phyloP scores from a whole-genome alignment of 2,797 vertebrate species.

The Characodon lateralis region DNA sequence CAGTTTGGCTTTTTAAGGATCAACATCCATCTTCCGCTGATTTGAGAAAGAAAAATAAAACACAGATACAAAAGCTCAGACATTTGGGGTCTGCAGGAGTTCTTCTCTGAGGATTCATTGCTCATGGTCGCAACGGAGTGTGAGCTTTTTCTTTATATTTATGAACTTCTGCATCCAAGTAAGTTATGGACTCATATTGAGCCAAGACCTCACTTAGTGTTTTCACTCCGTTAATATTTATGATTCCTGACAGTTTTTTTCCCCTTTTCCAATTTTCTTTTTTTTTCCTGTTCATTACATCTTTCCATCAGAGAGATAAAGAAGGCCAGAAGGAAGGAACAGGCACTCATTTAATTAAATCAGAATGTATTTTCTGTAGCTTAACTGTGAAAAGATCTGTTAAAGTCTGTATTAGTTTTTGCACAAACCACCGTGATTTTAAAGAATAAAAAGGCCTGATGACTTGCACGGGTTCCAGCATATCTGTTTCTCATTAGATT shows the following conservation, averaged over 20 bases:
- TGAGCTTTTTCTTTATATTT: conserved; percentile 78
- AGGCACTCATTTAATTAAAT: conserved; percentile 8
- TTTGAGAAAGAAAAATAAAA: conserved; percentile 59
- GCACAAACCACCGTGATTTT: background rate
- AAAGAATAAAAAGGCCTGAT: background rate
- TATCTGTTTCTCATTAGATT: background rate
- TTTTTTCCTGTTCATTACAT: conserved; percentile 55
- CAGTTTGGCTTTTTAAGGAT: conserved; percentile 30
- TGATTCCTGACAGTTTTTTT: conserved; percentile 59
- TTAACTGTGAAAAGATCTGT: background rate
- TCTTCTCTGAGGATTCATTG: conserved; percentile 62
- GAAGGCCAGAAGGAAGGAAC: background rate
- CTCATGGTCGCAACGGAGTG: conserved; percentile 64
- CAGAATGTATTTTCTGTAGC: background rate
- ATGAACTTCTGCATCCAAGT: conserved; percentile 64
- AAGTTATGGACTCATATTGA: conserved; percentile 75
- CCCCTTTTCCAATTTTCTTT: conserved; percentile 51
- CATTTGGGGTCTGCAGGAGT: conserved; percentile 33
- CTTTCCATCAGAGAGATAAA: conserved; percentile 14
- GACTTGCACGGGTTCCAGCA: background rate
- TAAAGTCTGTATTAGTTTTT: conserved; percentile 10
- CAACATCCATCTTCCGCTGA: conserved; percentile 44
- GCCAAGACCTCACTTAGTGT: conserved; percentile 73
- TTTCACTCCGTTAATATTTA: conserved; percentile 80
- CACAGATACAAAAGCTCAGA: conserved; percentile 32